Evolutionary conservation across 53 echinoderm and acorn worm species (phyloP).

Genomic region (Astropecten irregularis): DNA sequence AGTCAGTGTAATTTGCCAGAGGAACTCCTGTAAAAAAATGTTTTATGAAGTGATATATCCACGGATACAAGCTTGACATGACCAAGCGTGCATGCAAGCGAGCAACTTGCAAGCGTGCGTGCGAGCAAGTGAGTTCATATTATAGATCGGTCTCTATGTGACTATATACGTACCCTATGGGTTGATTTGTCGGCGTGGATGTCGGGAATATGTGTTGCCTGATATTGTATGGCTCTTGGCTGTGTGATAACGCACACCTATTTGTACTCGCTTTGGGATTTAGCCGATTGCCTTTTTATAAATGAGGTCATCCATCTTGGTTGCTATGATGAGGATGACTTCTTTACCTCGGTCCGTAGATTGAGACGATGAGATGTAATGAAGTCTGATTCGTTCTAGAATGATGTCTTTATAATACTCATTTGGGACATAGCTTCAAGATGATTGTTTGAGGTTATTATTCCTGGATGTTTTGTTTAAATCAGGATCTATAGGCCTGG

Average conservation of each 20-base stretch:
- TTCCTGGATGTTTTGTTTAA: too few relatives aligned
- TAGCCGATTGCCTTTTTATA: not conserved
- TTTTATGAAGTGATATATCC: not conserved
- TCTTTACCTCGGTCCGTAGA: too few relatives aligned
- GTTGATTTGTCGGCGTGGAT: not conserved
- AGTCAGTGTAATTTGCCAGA: not conserved
- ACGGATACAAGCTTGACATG: not conserved
- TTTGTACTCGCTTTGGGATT: not conserved
- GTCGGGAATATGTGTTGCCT: not conserved
- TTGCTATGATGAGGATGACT: too few relatives aligned
- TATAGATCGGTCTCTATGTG: too few relatives aligned
- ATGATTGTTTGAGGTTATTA: too few relatives aligned
- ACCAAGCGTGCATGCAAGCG: not conserved
- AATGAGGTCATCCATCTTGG: constrained; percentile 21
- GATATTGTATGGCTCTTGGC: constrained; percentile 38
- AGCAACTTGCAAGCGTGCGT: not conserved
- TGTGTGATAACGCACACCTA: constrained; percentile 30
- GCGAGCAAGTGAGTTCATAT: not conserved
- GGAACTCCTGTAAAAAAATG: not conserved
- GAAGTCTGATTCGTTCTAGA: too few relatives aligned
- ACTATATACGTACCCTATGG: not conserved
- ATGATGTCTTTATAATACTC: too few relatives aligned
- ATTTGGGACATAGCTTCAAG: too few relatives aligned
- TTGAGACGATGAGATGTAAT: too few relatives aligned
- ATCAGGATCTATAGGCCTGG: too few relatives aligned